A percentile compares a stretch with the other conserved stretches of the same genome.
These are phyloP conservation scores for Ochotona curzoniae DNA, from an alignment of 2,113 vertebrate species.

Conservation along the genomic window DNA sequence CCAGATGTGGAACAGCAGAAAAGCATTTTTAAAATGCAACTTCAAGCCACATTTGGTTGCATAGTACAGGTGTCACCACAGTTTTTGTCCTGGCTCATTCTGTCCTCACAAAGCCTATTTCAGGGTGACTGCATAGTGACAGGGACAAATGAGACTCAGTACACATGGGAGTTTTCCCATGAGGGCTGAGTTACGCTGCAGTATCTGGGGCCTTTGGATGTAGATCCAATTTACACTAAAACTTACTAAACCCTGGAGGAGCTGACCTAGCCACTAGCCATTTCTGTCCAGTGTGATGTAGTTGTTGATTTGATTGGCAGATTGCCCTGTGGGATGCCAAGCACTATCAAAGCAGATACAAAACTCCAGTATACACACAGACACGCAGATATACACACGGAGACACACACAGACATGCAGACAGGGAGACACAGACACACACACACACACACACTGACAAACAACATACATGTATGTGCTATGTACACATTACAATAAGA, in stretches of 20 bases:
- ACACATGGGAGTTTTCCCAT: conserved; percentile 76
- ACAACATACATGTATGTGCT: neutral
- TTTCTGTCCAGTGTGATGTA: conserved; percentile 77
- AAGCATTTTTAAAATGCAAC: neutral
- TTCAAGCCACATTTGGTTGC: neutral
- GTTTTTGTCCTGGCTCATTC: neutral
- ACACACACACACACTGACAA: neutral
- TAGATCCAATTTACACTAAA: conserved; percentile 79
- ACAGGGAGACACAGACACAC: conserved; percentile 79
- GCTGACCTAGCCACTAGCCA: conserved; percentile 79
- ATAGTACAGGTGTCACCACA: neutral
- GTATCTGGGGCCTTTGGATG: conserved; percentile 79
- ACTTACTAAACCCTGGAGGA: conserved; percentile 78
- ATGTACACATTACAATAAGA: conserved; percentile 68
- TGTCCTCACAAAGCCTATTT: conserved; percentile 37
- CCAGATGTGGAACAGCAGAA: conserved; percentile 28
- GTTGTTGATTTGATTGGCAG: conserved; percentile 80
- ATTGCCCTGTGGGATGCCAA: conserved; percentile 81
- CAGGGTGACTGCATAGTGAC: conserved; percentile 37
- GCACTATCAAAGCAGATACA: conserved; percentile 81
- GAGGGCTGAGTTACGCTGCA: conserved; percentile 73
- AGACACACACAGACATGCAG: conserved; percentile 6
- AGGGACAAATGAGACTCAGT: conserved; percentile 64
- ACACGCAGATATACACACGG: conserved; percentile 35
- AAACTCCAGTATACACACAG: conserved; percentile 45